phyloP scores from a whole-genome alignment of 1,140 invertebrate genomes.

The Bacillus rossius region DNA sequence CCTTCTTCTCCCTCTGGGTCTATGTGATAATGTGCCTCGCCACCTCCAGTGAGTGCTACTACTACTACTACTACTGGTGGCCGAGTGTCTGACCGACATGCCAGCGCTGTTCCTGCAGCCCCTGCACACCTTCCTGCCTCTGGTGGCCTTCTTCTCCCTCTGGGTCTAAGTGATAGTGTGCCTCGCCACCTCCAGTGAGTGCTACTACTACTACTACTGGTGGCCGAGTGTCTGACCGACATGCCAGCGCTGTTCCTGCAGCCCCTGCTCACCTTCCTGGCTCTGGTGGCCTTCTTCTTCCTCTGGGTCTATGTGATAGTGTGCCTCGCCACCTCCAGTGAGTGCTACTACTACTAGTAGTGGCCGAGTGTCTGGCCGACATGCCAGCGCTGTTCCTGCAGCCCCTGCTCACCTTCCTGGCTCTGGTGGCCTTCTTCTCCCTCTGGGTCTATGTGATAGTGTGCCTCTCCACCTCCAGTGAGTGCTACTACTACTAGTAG shows the following conservation, averaged over 20 bases:
- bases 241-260: conserved; percentile 84
- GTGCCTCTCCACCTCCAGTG: conserved; percentile 63
- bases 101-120: conserved; percentile 86
- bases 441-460: conserved; percentile 81
- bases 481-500: too few relatives aligned
- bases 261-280: conserved; percentile 78
- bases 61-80: too few relatives aligned
- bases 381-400: conserved; percentile 84
- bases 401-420: conserved; percentile 78
- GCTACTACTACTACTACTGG: too few relatives aligned
- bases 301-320: conserved; percentile 81
- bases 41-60: conserved; percentile 66
- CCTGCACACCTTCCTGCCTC: conserved; percentile 72
- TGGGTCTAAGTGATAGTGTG: conserved; percentile 76
- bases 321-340: conserved; percentile 63
- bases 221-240: too few relatives aligned
- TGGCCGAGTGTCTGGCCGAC: too few relatives aligned
- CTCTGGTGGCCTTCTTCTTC: conserved; percentile 69
- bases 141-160: conserved; percentile 74
- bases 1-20: conserved; percentile 84
- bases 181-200: conserved; percentile 65
- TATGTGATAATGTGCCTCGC: conserved; percentile 64
- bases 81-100: too few relatives aligned
- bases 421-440: conserved; percentile 69
- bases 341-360: too few relatives aligned